Percentiles rank a stretch among this genome's conserved stretches.
phyloP scores from a whole-genome alignment of 2,888 invertebrate genomes.

The Gnatocerus cornutus region DNA sequence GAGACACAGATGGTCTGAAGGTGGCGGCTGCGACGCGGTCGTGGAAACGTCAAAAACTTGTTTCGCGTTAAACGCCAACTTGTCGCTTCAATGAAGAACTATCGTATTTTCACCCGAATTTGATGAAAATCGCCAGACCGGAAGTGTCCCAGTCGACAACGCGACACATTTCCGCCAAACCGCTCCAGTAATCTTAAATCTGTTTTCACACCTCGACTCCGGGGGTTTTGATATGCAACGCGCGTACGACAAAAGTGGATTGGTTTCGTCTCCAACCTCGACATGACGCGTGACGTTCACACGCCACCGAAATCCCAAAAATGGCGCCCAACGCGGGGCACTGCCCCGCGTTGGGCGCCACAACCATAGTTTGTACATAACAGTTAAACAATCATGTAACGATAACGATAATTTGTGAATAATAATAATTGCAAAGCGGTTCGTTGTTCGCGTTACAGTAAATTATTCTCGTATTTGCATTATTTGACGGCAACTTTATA shows the following conservation, averaged over 20 bases:
- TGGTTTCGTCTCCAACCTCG: constrained; percentile 3
- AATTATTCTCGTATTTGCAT: too few relatives aligned
- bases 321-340: too few relatives aligned
- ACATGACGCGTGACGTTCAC: neutral
- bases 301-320: too few relatives aligned
- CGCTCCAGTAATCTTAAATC: constrained; percentile 24
- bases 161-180: constrained; percentile 11
- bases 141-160: constrained; percentile 18
- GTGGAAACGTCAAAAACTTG: neutral
- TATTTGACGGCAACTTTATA: too few relatives aligned
- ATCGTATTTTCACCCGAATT: constrained; percentile 9
- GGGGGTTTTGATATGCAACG: constrained; percentile 16
- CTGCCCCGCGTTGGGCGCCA: too few relatives aligned
- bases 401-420: too few relatives aligned
- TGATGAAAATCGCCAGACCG: constrained; percentile 13
- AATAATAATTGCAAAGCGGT: too few relatives aligned
- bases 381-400: too few relatives aligned
- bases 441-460: too few relatives aligned
- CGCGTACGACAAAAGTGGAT: constrained; percentile 12
- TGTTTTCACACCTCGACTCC: constrained; percentile 24
- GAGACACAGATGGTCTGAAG: constrained; percentile 13
- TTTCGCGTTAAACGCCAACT: neutral
- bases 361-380: too few relatives aligned
- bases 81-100: constrained; percentile 5
- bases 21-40: neutral